phyloP scores from a whole-genome alignment of 2,888 invertebrate genomes.

The Calliscelio sp. region DNA sequence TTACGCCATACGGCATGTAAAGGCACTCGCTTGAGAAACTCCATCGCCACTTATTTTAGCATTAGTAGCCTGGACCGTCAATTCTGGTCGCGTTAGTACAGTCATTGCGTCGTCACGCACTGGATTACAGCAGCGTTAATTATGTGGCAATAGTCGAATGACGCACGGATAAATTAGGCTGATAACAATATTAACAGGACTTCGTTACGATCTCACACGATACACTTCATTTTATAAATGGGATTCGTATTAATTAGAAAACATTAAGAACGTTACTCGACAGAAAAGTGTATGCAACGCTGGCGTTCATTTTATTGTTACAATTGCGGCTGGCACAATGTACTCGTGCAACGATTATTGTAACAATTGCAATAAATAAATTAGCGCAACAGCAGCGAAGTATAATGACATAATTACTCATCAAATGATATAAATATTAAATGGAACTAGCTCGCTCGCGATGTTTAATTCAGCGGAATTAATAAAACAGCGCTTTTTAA shows the following conservation, averaged over 20 bases:
- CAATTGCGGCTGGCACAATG: not conserved
- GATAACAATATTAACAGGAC: constrained; percentile 65
- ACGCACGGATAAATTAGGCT: constrained; percentile 66
- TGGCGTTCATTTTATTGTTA: constrained; percentile 12
- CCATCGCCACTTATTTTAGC: constrained; percentile 66
- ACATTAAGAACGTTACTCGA: constrained; percentile 62
- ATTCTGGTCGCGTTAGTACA: constrained; percentile 61
- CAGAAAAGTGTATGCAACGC: constrained; percentile 44
- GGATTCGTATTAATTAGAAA: constrained; percentile 64
- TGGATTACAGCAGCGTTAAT: constrained; percentile 83
- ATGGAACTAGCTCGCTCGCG: constrained; percentile 4
- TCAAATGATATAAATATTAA: constrained; percentile 42
- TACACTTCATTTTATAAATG: constrained; percentile 67
- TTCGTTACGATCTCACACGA: constrained; percentile 58
- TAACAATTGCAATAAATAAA: constrained; percentile 54
- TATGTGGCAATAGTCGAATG: constrained; percentile 82
- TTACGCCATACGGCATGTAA: constrained; percentile 33
- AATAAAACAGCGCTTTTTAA: not conserved
- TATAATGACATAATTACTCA: constrained; percentile 53
- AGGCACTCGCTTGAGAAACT: constrained; percentile 49
- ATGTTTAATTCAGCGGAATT: constrained; percentile 42
- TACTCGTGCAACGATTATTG: constrained; percentile 29
- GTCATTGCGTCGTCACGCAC: constrained; percentile 75
- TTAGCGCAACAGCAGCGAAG: constrained; percentile 14
- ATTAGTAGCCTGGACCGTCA: constrained; percentile 68